These are phyloP conservation scores for Chondrosia reniformis DNA, from an alignment of 37 sponge, comb jelly and placozoan species.

Conservation along the genomic window DNA sequence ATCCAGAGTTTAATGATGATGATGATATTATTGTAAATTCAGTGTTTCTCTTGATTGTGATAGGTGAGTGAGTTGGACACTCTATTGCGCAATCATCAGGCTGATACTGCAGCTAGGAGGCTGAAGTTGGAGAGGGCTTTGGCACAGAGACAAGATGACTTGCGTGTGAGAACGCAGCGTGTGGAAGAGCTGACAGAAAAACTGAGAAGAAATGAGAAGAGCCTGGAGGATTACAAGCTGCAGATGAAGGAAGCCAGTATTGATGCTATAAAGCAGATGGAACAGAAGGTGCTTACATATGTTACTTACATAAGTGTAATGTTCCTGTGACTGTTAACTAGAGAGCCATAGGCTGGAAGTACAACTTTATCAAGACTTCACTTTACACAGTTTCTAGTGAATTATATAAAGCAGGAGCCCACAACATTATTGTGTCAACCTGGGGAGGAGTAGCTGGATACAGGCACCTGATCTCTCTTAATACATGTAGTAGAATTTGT, in stretches of 20 bases:
- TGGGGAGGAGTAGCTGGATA: no score
- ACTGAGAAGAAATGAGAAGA: background rate
- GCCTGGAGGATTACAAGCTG: background rate
- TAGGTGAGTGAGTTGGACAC: constrained; percentile 69
- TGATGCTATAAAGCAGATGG: constrained; percentile 19
- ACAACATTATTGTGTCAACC: no score
- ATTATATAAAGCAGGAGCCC: no score
- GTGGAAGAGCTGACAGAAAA: constrained; percentile 42
- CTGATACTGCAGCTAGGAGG: constrained; percentile 55
- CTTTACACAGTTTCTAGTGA: background rate
- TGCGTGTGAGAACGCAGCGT: constrained; percentile 46
- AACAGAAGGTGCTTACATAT: background rate
- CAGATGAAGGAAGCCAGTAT: background rate
- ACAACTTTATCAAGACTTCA: background rate
- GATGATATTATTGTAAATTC: no score
- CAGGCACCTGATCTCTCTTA: no score
- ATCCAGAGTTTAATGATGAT: no score
- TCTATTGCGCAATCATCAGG: constrained; percentile 59
- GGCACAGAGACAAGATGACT: constrained; percentile 57
- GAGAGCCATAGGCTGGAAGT: background rate
- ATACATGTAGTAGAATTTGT: no score
- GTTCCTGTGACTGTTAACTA: background rate
- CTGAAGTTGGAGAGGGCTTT: constrained; percentile 62
- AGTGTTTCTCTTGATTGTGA: background rate
- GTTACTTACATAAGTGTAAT: background rate